Percentiles rank a stretch among this genome's conserved stretches.
phyloP scores from a whole-genome alignment of 2,113 vertebrate species.

The Elephas maximus region DNA sequence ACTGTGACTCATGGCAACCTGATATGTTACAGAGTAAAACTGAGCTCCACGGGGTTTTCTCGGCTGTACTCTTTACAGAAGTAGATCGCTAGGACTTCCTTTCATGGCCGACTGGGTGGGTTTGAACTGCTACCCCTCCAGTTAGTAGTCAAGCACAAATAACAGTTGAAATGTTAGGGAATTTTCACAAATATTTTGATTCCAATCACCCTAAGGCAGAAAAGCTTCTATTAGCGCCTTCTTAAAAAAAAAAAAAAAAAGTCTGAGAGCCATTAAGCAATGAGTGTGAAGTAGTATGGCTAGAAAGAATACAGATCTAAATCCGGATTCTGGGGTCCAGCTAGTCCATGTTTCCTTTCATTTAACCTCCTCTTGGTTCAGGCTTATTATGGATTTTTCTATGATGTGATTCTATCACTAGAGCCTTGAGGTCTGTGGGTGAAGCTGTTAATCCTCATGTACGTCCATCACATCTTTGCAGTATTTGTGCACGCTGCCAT shows the following conservation, averaged over 20 bases:
- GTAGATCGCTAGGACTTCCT: not conserved
- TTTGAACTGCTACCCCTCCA: not conserved
- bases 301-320: not conserved
- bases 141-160: not conserved
- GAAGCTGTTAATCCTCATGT: not conserved
- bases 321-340: not conserved
- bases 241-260: not conserved
- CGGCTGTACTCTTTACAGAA: not conserved
- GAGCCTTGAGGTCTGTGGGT: not conserved
- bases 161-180: not conserved
- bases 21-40: not conserved
- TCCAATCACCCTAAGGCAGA: not conserved
- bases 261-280: too few relatives aligned
- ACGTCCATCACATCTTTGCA: not conserved
- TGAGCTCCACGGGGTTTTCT: not conserved
- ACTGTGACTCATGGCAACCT: not conserved
- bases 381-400: not conserved
- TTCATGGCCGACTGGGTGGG: not conserved
- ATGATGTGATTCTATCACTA: not conserved
- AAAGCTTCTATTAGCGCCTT: not conserved
- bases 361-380: not conserved
- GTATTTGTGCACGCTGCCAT: not conserved
- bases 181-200: slow-evolving; percentile 17
- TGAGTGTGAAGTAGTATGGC: not conserved
- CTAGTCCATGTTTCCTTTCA: not conserved